Conservation (phyloP, 2,888 invertebrate species). For the Orchesella flavescens region DNA sequence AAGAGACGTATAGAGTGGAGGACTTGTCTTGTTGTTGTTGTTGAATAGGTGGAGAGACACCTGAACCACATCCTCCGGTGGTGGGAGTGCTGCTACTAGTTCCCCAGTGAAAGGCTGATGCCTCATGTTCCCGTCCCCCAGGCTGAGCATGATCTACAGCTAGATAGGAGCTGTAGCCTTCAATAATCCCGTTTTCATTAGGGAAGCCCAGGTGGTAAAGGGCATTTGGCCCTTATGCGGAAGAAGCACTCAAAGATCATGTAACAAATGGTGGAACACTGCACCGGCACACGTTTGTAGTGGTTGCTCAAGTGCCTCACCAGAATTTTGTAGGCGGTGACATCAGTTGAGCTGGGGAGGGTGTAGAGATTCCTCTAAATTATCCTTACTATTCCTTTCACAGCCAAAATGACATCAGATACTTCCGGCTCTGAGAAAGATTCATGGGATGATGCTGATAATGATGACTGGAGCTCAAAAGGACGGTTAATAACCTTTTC, state of each 20-base stretch:
- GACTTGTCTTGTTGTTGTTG: constrained; percentile 72
- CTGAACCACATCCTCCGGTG: constrained; percentile 57
- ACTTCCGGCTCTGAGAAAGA: constrained; percentile 78
- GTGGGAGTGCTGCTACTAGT: background rate
- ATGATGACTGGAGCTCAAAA: constrained; percentile 79
- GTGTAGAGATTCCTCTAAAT: constrained; percentile 85
- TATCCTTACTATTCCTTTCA: constrained; percentile 83
- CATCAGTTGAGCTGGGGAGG: constrained; percentile 85
- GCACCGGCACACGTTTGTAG: constrained; percentile 81
- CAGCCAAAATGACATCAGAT: constrained; percentile 81
- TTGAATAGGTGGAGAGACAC: constrained; percentile 60
- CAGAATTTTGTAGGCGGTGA: constrained; percentile 85
- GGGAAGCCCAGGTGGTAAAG: constrained; percentile 86
- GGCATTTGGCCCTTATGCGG: constrained; percentile 87
- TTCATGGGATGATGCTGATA: constrained; percentile 70
- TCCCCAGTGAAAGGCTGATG: background rate
- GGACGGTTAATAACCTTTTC: constrained; percentile 84
- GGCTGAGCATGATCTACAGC: constrained; percentile 75
- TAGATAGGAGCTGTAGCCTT: constrained; percentile 82
- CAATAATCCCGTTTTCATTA: constrained; percentile 74
- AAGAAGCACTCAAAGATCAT: constrained; percentile 91
- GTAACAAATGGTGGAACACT: constrained; percentile 79
- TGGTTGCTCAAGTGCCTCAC: constrained; percentile 86
- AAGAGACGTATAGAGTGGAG: constrained; percentile 78
- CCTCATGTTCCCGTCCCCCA: constrained; percentile 69